Evolutionary conservation across 53 echinoderm and acorn worm genomes (phyloP).

Genomic region (Paracentrotus lividus): DNA sequence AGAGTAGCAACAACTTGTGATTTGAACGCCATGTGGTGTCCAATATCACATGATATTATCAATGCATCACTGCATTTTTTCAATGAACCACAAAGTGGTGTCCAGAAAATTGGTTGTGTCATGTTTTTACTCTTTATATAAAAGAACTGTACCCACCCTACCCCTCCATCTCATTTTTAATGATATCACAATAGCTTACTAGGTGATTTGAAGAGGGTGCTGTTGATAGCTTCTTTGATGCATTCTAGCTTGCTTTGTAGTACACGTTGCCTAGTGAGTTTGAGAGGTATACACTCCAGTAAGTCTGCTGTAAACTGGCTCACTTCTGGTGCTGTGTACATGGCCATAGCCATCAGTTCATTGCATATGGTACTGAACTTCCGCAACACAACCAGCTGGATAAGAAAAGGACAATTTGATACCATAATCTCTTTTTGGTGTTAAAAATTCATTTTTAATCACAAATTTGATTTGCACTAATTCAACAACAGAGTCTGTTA

Average conservation of each 20-base stretch:
- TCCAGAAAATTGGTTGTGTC: no score
- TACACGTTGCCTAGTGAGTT: conserved; percentile 38
- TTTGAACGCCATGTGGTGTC: no score
- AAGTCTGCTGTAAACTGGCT: conserved; percentile 90
- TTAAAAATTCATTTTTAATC: not conserved
- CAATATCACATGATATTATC: no score
- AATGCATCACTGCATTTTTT: no score
- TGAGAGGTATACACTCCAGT: conserved; percentile 78
- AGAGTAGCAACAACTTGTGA: no score
- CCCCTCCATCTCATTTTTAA: no score
- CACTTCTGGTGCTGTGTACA: conserved; percentile 86
- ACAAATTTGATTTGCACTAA: not conserved
- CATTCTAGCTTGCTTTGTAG: conserved; percentile 88
- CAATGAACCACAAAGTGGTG: no score
- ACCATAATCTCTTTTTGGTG: no score
- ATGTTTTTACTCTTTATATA: no score
- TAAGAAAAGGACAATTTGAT: no score
- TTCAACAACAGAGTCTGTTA: no score
- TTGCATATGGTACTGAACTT: conserved; percentile 86
- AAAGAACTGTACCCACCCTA: no score
- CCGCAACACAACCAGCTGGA: conserved; percentile 85
- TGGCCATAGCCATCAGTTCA: conserved; percentile 82
- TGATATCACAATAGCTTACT: conserved; percentile 79
- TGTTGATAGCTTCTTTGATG: conserved; percentile 87
- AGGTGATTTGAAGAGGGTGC: conserved; percentile 84